These are phyloP conservation scores for Lordiphosa mommai DNA, from an alignment of 1,140 invertebrate genomes.

Conservation along the genomic window DNA sequence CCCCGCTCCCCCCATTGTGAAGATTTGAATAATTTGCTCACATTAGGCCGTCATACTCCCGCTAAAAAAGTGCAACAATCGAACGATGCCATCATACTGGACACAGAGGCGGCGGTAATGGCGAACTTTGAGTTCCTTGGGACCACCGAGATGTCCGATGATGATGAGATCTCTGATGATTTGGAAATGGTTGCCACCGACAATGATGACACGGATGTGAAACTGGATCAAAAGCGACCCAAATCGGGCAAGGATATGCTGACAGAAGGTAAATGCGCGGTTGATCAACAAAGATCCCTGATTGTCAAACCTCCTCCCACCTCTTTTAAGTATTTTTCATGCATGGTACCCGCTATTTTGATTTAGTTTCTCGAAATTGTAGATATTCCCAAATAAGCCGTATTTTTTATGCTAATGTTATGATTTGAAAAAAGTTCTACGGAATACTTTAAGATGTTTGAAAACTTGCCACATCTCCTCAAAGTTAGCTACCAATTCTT, in stretches of 20 bases:
- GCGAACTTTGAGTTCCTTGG: slow-evolving; percentile 97
- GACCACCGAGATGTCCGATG: slow-evolving; percentile 93
- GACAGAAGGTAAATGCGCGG: slow-evolving; percentile 57
- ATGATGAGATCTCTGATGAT: slow-evolving; percentile 88
- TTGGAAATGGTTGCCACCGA: slow-evolving; percentile 84
- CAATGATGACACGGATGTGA: slow-evolving; percentile 83
- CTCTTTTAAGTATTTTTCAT: no score
- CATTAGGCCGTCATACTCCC: slow-evolving; percentile 81
- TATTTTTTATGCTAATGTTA: no score
- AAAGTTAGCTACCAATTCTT: no score
- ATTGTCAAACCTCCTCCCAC: slow-evolving; percentile 1
- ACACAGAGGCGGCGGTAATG: slow-evolving; percentile 95
- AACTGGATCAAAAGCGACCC: slow-evolving; percentile 80
- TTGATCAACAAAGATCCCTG: background rate
- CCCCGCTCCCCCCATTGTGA: slow-evolving; percentile 46
- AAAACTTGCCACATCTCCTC: no score
- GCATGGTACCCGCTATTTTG: no score
- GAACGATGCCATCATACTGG: slow-evolving; percentile 90
- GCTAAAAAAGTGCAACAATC: slow-evolving; percentile 82
- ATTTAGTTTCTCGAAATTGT: no score
- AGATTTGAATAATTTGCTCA: slow-evolving; percentile 75
- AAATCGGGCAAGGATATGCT: slow-evolving; percentile 74
- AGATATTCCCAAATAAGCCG: no score
- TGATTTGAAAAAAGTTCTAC: no score
- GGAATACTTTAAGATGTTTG: no score